Conservation (phyloP, 2,797 vertebrate species). For the Naso thynnoides region DNA sequence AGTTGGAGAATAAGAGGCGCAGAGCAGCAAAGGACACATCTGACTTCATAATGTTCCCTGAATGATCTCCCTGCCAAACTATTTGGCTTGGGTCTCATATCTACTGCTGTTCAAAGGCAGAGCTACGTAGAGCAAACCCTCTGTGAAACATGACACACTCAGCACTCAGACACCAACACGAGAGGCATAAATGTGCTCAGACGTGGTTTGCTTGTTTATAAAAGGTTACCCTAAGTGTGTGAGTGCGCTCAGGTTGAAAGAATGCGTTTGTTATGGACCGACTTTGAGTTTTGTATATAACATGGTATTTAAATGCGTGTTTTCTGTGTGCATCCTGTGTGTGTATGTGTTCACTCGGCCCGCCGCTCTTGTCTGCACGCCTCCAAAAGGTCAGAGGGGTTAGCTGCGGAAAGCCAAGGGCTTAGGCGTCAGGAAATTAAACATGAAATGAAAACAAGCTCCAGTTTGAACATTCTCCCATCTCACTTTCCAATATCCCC, state of each 20-base stretch:
- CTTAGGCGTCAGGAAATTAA: slow-evolving; percentile 99
- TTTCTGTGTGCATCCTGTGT: slow-evolving; percentile 43
- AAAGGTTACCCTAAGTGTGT: slow-evolving; percentile 40
- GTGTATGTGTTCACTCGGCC: slow-evolving; percentile 54
- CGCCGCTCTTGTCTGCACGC: slow-evolving; percentile 75
- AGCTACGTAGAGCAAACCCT: slow-evolving; percentile 54
- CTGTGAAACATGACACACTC: slow-evolving; percentile 76
- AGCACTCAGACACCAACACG: slow-evolving; percentile 47
- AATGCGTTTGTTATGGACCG: slow-evolving; percentile 41
- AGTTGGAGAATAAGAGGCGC: slow-evolving; percentile 49
- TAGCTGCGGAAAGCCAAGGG: slow-evolving; percentile 91
- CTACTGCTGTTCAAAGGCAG: slow-evolving; percentile 71
- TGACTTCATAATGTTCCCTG: slow-evolving; percentile 75
- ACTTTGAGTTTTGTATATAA: slow-evolving; percentile 50
- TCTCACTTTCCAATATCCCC: slow-evolving; percentile 93
- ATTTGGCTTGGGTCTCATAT: slow-evolving; percentile 74
- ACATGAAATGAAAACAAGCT: slow-evolving; percentile 99
- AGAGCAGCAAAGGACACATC: slow-evolving; percentile 73
- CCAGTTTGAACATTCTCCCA: slow-evolving; percentile 92
- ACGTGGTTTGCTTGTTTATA: slow-evolving; percentile 53
- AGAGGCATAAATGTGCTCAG: slow-evolving; percentile 42
- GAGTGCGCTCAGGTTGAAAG: slow-evolving; percentile 41
- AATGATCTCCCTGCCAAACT: slow-evolving; percentile 80
- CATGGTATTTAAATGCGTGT: slow-evolving; percentile 55
- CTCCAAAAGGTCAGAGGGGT: slow-evolving; percentile 83